Base-by-base conservation (phyloP, 2,797 vertebrate species). In the Orientallactaga sibirica region DNA sequence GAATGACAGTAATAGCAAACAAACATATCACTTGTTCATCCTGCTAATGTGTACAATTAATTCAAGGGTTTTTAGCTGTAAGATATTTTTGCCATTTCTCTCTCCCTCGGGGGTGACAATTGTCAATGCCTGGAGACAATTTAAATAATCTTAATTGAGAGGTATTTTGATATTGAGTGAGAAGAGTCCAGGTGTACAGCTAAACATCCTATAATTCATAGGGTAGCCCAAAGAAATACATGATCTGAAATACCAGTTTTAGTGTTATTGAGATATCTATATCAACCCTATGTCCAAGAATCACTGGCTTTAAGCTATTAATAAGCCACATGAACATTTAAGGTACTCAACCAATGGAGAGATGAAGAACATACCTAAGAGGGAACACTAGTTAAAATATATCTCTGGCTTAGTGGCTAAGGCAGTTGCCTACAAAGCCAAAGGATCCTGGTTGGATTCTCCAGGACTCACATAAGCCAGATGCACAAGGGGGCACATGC, bases 271-370 rank as follows among this genome's bases (percentile, higher is more conserved):
- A 83, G 15, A 77, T 92, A 91, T n/a, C 61, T 37, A 8, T 27
- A 68, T 4, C 73, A 84, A 95, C 1, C 33, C 18, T 7, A 62
- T 25, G 20, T 73, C 37, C 29, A 15, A 84, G 25, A 91, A 8
- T 71, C 12, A 68, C 3, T 79, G 29, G 25, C 55, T 9, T 79
- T 84, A 93, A 92, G 77, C 10, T 41, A 79, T 37, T 9, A 11
- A 12, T 55, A 48, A 88, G 77, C 29, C 41, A 64, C 18, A 74
- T 86, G 41, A 85, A 81, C 11, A 76, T 41, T 88, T 87, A 89
- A 68, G 88, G 86, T 48, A n/a, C 3, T 82, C 5, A 55, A 41
- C 6, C 4, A 43, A 11, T 29, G 43, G 66, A 82, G 48, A 90
- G 86, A 43, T 85, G 33, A 94, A 66, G 43, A 70, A 52, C 66